These are phyloP conservation scores for Lycopodina hypogea DNA, from an alignment of 37 sponge, comb jelly and placozoan species.

Conservation along the genomic window DNA sequence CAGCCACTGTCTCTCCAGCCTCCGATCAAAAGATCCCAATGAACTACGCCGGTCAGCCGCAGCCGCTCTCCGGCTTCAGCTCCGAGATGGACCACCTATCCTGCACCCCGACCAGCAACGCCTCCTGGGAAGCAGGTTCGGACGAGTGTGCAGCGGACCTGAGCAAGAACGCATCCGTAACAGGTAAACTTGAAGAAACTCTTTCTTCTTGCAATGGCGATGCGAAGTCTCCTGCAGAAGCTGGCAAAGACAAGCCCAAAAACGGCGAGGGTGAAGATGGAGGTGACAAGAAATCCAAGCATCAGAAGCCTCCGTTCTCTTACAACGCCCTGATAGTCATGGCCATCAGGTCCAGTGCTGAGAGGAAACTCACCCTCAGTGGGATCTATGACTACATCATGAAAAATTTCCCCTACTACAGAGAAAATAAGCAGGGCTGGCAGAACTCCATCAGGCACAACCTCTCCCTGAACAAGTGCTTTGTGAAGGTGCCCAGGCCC, in stretches of 20 bases:
- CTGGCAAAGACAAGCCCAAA: constrained; percentile 6
- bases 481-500: constrained; percentile 91
- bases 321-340: constrained; percentile 96
- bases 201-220: constrained; percentile 36
- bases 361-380: constrained; percentile 89
- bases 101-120: constrained; percentile 68
- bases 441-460: constrained; percentile 98
- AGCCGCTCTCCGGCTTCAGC: constrained; percentile 21
- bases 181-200: constrained; percentile 47
- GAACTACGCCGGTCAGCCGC: constrained; percentile 23
- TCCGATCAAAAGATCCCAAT: constrained; percentile 3
- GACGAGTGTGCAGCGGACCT: constrained; percentile 33
- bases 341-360: constrained; percentile 90
- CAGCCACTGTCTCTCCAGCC: constrained; percentile 6
- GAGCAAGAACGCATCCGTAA: neutral
- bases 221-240: constrained; percentile 17
- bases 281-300: constrained; percentile 46
- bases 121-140: constrained; percentile 64
- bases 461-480: constrained; percentile 93
- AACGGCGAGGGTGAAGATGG: constrained; percentile 19
- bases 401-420: constrained; percentile 93
- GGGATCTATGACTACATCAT: constrained; percentile 94
- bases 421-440: constrained; percentile 96
- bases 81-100: constrained; percentile 44
- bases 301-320: constrained; percentile 88